Conservation (phyloP, 23 tunicate species). For the Trididemnum miniatum region DNA sequence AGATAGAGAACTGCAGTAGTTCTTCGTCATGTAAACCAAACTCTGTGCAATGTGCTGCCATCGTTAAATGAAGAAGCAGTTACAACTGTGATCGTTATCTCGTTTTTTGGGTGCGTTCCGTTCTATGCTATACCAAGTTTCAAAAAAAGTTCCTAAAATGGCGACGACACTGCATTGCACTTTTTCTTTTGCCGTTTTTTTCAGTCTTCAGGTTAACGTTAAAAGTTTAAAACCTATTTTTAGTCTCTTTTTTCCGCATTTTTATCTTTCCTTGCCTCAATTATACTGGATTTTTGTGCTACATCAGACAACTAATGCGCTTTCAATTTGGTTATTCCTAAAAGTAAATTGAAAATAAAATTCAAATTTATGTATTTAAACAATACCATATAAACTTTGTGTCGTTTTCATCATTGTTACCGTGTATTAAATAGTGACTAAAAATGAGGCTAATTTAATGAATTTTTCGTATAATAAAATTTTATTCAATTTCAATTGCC, state of each 20-base stretch:
- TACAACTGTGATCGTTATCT: constrained; percentile 7
- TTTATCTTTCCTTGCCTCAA: neutral
- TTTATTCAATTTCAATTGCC: too few species aligned
- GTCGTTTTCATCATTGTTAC: neutral
- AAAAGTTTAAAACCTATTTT: neutral
- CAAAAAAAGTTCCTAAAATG: neutral
- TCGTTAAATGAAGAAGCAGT: neutral
- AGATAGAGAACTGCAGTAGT: constrained; percentile 94
- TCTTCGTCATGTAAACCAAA: neutral
- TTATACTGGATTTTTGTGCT: neutral
- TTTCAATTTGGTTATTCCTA: neutral
- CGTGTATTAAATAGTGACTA: neutral
- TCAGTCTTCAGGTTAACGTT: too few species aligned
- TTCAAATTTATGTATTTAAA: too few species aligned
- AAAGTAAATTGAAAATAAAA: neutral
- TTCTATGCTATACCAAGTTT: neutral
- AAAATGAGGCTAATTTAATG: neutral
- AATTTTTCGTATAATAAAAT: neutral
- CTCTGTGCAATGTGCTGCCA: constrained; percentile 13
- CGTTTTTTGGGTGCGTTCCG: too few species aligned
- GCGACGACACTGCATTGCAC: neutral
- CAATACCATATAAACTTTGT: neutral
- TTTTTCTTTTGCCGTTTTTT: neutral
- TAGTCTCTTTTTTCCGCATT: neutral
- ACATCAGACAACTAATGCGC: too few species aligned